These are phyloP conservation scores for Petrosia ficiformis DNA, from an alignment of 37 sponge, comb jelly and placozoan genomes.

Conservation along the genomic window DNA sequence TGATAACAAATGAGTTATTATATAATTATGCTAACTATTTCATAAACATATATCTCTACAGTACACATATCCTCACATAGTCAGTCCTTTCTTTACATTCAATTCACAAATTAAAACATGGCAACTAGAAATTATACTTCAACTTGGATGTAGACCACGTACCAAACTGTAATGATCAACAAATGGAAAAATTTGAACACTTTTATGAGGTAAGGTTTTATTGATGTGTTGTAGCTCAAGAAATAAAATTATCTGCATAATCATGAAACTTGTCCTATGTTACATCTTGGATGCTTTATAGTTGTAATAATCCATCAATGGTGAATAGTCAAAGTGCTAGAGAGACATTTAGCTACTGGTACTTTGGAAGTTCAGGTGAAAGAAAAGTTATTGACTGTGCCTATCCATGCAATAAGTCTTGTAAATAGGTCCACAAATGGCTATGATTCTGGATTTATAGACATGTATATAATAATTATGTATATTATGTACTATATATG, in stretches of 20 bases:
- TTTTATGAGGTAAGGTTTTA: conserved; percentile 49
- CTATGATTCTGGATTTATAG: too few relatives aligned
- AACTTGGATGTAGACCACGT: not conserved
- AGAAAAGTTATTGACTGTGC: not conserved
- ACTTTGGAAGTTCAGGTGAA: not conserved
- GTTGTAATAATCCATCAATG: too few relatives aligned
- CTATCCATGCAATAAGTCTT: not conserved
- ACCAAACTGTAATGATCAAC: conserved; percentile 57
- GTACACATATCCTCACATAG: conserved; percentile 76
- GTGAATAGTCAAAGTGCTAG: not conserved
- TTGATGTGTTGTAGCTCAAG: too few relatives aligned
- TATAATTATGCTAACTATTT: too few relatives aligned
- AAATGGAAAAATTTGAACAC: conserved; percentile 45
- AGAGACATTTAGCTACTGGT: not conserved
- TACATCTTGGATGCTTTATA: too few relatives aligned
- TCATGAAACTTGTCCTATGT: too few relatives aligned
- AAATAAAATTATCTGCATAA: too few relatives aligned
- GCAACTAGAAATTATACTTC: conserved; percentile 54
- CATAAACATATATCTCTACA: conserved; percentile 22
- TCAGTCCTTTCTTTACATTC: conserved; percentile 60
- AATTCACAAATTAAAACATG: conserved; percentile 77
- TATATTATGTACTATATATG: too few relatives aligned
- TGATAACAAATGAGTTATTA: too few relatives aligned
- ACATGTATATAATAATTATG: too few relatives aligned
- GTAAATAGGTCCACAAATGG: too few relatives aligned